A percentile compares a stretch with the other conserved stretches of the same genome.
Evolutionary conservation across 2,797 vertebrate species (phyloP).

Genomic region (Alfaro cultratus): DNA sequence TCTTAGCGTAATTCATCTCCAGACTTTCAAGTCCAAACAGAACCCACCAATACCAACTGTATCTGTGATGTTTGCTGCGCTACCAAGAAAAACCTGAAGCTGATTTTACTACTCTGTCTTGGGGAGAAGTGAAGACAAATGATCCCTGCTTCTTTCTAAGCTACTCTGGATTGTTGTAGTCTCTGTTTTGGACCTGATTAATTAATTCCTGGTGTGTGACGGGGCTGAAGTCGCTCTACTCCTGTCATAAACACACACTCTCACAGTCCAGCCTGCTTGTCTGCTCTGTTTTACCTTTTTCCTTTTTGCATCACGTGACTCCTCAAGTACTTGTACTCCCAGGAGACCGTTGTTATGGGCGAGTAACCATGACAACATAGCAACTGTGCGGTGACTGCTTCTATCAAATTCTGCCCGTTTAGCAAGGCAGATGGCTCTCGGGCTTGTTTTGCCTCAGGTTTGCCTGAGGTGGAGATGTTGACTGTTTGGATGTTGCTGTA

Average conservation of each 20-base stretch:
- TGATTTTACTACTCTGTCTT: background rate
- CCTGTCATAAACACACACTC: background rate
- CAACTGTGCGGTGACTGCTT: conserved; percentile 24
- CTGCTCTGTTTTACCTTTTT: conserved; percentile 16
- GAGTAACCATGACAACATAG: conserved; percentile 60
- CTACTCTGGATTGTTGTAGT: background rate
- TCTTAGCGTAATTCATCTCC: background rate
- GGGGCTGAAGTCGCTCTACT: background rate
- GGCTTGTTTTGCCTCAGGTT: conserved; percentile 13
- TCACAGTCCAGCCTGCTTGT: background rate
- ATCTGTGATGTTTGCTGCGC: background rate
- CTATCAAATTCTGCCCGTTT: conserved; percentile 17
- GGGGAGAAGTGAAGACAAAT: background rate
- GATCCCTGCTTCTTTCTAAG: background rate
- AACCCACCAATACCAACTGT: background rate
- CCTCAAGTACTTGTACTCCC: conserved; percentile 47
- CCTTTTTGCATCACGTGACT: conserved; percentile 45
- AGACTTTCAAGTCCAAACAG: background rate
- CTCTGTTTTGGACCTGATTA: background rate
- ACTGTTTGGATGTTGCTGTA: background rate
- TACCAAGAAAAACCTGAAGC: background rate
- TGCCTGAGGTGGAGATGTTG: background rate
- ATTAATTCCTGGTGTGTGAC: background rate
- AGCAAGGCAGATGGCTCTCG: conserved; percentile 42
- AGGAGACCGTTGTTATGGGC: conserved; percentile 68